Evolutionary conservation across 2,888 invertebrate species (phyloP).

Genomic region (Diploptera punctata): DNA sequence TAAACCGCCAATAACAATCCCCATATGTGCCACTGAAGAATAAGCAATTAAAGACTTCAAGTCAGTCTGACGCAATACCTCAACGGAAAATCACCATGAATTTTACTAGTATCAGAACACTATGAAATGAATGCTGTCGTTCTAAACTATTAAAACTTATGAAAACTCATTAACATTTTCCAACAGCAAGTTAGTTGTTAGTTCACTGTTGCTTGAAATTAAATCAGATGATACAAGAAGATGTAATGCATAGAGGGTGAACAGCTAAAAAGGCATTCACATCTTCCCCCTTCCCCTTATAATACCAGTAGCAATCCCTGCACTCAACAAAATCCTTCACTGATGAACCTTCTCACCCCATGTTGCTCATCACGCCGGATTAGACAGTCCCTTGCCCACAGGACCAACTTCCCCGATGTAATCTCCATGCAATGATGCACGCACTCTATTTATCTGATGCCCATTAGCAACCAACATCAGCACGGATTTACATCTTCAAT

Average conservation of each 20-base stretch:
- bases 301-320: slow-evolving; percentile 10
- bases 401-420: not conserved
- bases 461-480: slow-evolving; percentile 23
- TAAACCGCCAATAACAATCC: too few relatives aligned
- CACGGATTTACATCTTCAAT: slow-evolving; percentile 19
- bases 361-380: slow-evolving; percentile 15
- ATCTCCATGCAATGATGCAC: slow-evolving; percentile 27
- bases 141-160: too few relatives aligned
- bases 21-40: too few relatives aligned
- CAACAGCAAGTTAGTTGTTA: too few relatives aligned
- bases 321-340: slow-evolving; percentile 19
- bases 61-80: too few relatives aligned
- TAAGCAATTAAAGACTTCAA: too few relatives aligned
- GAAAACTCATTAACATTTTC: too few relatives aligned
- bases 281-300: not conserved
- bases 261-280: slow-evolving; percentile 14
- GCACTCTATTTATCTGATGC: slow-evolving; percentile 26
- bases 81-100: too few relatives aligned
- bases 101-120: too few relatives aligned
- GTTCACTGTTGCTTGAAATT: too few relatives aligned
- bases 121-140: too few relatives aligned
- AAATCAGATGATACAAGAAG: too few relatives aligned
- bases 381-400: not conserved
- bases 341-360: slow-evolving; percentile 6
- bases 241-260: not conserved